A percentile compares a stretch with the other conserved stretches of the same genome.
phyloP scores from a whole-genome alignment of 2,797 vertebrate genomes.

The Eremophila alpestris region DNA sequence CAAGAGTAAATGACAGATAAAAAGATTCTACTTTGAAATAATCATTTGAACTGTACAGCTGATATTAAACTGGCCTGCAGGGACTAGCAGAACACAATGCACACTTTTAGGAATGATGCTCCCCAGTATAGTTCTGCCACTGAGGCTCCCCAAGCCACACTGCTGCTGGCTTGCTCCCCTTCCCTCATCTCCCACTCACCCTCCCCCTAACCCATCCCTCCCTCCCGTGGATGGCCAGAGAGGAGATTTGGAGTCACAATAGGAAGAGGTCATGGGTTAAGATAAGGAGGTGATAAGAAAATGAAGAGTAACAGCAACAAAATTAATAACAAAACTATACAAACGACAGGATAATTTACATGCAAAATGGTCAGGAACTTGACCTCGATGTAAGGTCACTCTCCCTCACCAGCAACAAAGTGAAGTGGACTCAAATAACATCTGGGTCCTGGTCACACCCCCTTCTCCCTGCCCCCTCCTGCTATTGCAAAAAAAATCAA shows the following conservation, averaged over 20 bases:
- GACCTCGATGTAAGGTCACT: fast-evolving
- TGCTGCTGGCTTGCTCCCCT: too few species aligned
- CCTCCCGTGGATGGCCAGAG: background rate
- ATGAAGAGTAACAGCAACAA: background rate
- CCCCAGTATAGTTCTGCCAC: background rate
- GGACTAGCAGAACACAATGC: background rate
- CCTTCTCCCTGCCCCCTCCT: background rate
- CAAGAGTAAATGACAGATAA: background rate
- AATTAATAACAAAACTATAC: background rate
- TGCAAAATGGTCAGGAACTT: background rate
- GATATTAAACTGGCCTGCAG: background rate
- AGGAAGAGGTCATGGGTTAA: background rate
- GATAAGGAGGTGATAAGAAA: background rate
- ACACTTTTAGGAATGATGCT: background rate
- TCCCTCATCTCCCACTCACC: background rate
- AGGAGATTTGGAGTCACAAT: background rate
- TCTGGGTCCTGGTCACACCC: background rate
- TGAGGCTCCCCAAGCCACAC: background rate
- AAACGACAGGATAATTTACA: background rate
- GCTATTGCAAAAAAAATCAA: background rate
- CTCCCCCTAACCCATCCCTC: background rate
- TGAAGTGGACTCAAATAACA: background rate
- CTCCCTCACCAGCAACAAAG: background rate
- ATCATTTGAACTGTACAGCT: background rate
- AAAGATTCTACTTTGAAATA: background rate